These are phyloP conservation scores for Drosophila littoralis DNA, from an alignment of 1,140 invertebrate species.

Conservation along the genomic window DNA sequence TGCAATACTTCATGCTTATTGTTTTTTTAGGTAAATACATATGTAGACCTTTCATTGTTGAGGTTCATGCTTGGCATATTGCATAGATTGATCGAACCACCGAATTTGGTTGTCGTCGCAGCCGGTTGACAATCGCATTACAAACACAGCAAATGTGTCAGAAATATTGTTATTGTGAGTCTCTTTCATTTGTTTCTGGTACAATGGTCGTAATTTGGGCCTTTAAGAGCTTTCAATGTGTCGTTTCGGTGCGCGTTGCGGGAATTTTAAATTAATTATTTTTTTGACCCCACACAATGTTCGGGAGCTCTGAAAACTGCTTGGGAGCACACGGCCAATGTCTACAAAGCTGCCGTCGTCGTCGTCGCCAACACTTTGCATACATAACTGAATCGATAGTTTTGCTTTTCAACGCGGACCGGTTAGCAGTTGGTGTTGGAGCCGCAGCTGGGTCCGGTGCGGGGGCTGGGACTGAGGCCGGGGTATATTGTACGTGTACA, in stretches of 20 bases:
- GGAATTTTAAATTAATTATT: slow-evolving; percentile 84
- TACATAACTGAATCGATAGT: slow-evolving; percentile 49
- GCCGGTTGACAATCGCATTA: slow-evolving; percentile 73
- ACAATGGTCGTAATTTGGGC: slow-evolving; percentile 81
- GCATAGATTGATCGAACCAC: slow-evolving; percentile 33
- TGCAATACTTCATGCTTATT: not conserved
- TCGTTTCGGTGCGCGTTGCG: slow-evolving; percentile 72
- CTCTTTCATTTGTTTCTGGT: slow-evolving; percentile 75
- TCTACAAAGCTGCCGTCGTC: slow-evolving; percentile 45
- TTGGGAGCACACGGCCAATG: slow-evolving; percentile 27
- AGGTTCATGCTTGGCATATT: slow-evolving; percentile 25
- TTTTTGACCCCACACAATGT: slow-evolving; percentile 81
- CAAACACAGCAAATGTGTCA: slow-evolving; percentile 77
- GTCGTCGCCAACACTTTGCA: slow-evolving; percentile 42
- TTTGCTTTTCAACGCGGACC: slow-evolving; percentile 29
- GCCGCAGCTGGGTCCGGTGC: not conserved
- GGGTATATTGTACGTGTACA: slow-evolving; percentile 24
- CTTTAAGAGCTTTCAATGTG: slow-evolving; percentile 83
- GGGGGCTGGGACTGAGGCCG: not conserved
- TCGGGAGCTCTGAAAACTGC: slow-evolving; percentile 47
- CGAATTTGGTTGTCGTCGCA: slow-evolving; percentile 64
- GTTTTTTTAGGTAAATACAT: not conserved
- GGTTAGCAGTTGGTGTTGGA: slow-evolving; percentile 17
- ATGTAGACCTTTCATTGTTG: not conserved
- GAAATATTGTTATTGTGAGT: slow-evolving; percentile 76